Conservation (phyloP, 2,113 vertebrate genomes). For the Pelmatolapia mariae region DNA sequence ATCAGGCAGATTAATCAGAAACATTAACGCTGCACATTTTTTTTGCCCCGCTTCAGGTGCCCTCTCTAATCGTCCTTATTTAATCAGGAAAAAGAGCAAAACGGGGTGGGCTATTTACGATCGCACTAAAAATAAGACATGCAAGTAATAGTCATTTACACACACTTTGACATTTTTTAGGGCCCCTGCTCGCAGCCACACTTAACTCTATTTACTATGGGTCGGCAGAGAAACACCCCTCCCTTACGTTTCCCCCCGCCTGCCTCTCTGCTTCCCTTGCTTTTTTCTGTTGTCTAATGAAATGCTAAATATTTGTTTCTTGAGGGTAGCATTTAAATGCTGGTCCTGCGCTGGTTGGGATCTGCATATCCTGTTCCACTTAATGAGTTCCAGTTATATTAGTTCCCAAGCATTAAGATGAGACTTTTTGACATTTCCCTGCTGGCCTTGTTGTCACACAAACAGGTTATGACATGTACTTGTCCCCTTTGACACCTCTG, state of each 20-base stretch:
- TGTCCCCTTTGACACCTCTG: background rate
- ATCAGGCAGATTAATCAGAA: constrained; percentile 36
- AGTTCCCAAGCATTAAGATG: background rate
- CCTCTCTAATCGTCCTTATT: constrained; percentile 43
- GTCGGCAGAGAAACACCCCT: constrained; percentile 32
- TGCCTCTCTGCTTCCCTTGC: background rate
- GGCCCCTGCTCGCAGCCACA: constrained; percentile 43
- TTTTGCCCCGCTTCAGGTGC: constrained; percentile 40
- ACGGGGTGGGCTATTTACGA: background rate
- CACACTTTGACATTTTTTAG: constrained; percentile 61
- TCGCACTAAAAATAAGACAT: constrained; percentile 18
- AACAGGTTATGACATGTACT: background rate
- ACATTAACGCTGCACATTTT: background rate
- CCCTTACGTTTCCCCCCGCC: background rate
- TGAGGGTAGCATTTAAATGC: constrained; percentile 17
- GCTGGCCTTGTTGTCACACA: background rate
- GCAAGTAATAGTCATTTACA: constrained; percentile 38
- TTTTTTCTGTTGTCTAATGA: constrained; percentile 34
- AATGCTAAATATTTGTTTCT: constrained; percentile 63
- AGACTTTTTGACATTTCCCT: background rate
- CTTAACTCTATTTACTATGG: constrained; percentile 54
- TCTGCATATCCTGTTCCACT: background rate
- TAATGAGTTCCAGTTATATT: constrained; percentile 25
- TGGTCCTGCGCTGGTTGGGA: constrained; percentile 7
- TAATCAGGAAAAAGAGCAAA: constrained; percentile 22